These are phyloP conservation scores for Melopsittacus undulatus DNA, from an alignment of 2,797 vertebrate genomes.

Conservation along the genomic window DNA sequence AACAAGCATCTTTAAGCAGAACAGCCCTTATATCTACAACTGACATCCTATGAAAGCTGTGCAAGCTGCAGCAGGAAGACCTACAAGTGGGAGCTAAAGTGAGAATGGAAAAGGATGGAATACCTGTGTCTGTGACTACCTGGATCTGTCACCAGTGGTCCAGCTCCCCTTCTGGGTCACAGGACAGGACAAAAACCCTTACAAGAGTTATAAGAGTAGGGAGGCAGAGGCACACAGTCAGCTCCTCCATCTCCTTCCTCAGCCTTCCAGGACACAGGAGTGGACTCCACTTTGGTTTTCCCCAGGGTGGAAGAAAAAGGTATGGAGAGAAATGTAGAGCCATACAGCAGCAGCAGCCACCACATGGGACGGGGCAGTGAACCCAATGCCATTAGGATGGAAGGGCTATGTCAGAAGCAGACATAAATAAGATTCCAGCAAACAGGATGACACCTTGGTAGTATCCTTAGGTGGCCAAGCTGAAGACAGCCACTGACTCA, in stretches of 20 bases:
- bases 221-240: not conserved
- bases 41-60: accelerated
- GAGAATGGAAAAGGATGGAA: not conserved
- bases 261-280: not conserved
- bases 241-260: not conserved
- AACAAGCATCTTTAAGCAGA: not conserved
- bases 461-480: not conserved
- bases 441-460: not conserved
- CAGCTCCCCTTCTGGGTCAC: not conserved
- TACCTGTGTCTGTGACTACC: not conserved
- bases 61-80: not conserved
- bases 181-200: not conserved
- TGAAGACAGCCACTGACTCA: not conserved
- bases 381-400: not conserved
- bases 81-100: not conserved
- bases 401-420: not conserved
- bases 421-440: not conserved
- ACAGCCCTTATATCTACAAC: not conserved
- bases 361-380: accelerated
- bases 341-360: not conserved
- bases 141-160: not conserved
- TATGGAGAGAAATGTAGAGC: not conserved
- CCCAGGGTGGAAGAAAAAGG: not conserved
- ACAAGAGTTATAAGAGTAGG: not conserved
- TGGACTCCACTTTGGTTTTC: not conserved